These are phyloP conservation scores for Notarius lentiginosus DNA, from an alignment of 2,113 vertebrate species.

Conservation along the genomic window DNA sequence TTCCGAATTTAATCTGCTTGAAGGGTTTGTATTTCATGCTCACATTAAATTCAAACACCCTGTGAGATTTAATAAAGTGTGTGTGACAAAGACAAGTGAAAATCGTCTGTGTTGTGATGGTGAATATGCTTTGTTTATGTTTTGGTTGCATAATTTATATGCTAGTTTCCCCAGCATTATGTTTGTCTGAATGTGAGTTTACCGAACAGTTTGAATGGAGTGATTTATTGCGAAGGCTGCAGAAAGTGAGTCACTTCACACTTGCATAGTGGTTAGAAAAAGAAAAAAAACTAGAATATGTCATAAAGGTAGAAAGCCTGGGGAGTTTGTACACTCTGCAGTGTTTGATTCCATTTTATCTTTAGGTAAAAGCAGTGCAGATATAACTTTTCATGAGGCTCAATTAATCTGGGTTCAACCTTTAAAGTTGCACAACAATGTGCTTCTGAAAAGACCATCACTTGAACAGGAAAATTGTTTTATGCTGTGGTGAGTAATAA, in stretches of 20 bases:
- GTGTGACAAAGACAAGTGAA: conserved; percentile 61
- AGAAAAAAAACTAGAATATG: conserved; percentile 51
- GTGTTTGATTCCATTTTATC: conserved; percentile 62
- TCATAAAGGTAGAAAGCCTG: not conserved
- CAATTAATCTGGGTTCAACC: conserved; percentile 50
- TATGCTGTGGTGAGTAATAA: not conserved
- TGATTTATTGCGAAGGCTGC: not conserved
- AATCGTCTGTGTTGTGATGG: conserved; percentile 38
- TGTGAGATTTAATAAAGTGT: conserved; percentile 68
- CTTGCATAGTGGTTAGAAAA: conserved; percentile 61
- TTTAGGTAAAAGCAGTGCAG: conserved; percentile 61
- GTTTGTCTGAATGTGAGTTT: not conserved
- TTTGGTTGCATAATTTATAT: conserved; percentile 17
- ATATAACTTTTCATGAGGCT: conserved; percentile 67
- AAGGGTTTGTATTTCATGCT: conserved; percentile 81
- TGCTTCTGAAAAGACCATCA: conserved; percentile 30
- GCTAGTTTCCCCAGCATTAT: not conserved
- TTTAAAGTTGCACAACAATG: conserved; percentile 1
- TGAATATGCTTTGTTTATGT: conserved; percentile 45
- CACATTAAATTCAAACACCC: conserved; percentile 79
- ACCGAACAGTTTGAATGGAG: not conserved
- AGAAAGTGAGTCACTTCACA: conserved; percentile 29
- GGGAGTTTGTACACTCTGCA: not conserved
- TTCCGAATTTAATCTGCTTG: conserved; percentile 79
- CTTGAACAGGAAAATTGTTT: conserved; percentile 13